Percentiles rank a stretch among this genome's conserved stretches.
phyloP scores from a whole-genome alignment of 2,797 vertebrate species.

The Emydoidea blandingii region DNA sequence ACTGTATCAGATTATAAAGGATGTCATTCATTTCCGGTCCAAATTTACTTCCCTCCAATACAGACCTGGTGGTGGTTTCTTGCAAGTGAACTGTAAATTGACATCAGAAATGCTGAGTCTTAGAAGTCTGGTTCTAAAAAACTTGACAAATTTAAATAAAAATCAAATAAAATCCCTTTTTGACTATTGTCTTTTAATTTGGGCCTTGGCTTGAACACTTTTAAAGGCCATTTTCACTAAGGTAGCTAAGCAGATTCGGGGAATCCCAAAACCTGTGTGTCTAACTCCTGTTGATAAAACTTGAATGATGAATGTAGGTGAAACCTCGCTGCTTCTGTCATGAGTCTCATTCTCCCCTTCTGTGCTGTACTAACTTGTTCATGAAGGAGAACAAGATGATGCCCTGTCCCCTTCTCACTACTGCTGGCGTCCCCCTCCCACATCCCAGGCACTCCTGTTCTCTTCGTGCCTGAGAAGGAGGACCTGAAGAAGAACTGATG shows the following conservation, averaged over 20 bases:
- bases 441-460: not conserved
- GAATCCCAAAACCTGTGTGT: not conserved
- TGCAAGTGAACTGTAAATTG: not conserved
- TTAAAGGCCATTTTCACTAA: not conserved
- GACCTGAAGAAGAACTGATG: no score
- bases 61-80: not conserved
- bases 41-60: not conserved
- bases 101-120: not conserved
- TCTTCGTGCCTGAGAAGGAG: no score
- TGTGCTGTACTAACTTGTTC: accelerated
- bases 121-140: not conserved
- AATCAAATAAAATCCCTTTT: not conserved
- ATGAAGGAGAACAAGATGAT: not conserved
- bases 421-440: not conserved
- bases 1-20: not conserved
- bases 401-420: accelerated
- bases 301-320: not conserved
- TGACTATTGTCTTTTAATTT: not conserved
- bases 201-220: not conserved
- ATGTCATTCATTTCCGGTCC: not conserved
- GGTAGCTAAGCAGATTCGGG: not conserved
- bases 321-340: not conserved
- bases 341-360: not conserved
- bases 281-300: not conserved
- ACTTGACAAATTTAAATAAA: not conserved